Evolutionary conservation across 2,888 invertebrate genomes (phyloP).

Genomic region (Axea sp.): DNA sequence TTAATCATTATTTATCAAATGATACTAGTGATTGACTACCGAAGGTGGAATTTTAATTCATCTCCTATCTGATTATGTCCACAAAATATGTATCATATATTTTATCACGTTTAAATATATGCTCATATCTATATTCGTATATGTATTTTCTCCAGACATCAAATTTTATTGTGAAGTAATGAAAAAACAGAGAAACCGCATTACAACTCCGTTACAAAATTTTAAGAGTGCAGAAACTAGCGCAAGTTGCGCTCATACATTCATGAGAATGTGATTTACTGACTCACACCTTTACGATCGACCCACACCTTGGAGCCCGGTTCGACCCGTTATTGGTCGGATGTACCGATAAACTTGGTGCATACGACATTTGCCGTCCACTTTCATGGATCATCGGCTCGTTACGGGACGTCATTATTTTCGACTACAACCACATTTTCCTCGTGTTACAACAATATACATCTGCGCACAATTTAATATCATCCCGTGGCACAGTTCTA

Average conservation of each 20-base stretch:
- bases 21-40: too few relatives aligned
- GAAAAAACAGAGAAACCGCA: slow-evolving; percentile 57
- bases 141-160: too few relatives aligned
- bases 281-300: slow-evolving; percentile 69
- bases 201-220: slow-evolving; percentile 68
- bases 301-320: slow-evolving; percentile 62
- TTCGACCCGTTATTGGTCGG: slow-evolving; percentile 53
- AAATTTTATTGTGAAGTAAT: too few relatives aligned
- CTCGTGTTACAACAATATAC: slow-evolving; percentile 47
- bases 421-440: slow-evolving; percentile 47
- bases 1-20: too few relatives aligned
- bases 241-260: slow-evolving; percentile 55
- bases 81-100: too few relatives aligned
- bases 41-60: too few relatives aligned
- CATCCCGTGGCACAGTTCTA: slow-evolving; percentile 54
- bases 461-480: slow-evolving; percentile 51
- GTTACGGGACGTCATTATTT: slow-evolving; percentile 55
- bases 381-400: slow-evolving; percentile 63
- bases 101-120: too few relatives aligned
- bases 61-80: too few relatives aligned
- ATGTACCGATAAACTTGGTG: slow-evolving; percentile 55
- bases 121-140: too few relatives aligned
- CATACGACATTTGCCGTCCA: slow-evolving; percentile 52
- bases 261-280: slow-evolving; percentile 69
- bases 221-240: slow-evolving; percentile 64